These are phyloP conservation scores for Tragelaphus imberbis DNA, from an alignment of 2,113 vertebrate genomes.

Conservation along the genomic window DNA sequence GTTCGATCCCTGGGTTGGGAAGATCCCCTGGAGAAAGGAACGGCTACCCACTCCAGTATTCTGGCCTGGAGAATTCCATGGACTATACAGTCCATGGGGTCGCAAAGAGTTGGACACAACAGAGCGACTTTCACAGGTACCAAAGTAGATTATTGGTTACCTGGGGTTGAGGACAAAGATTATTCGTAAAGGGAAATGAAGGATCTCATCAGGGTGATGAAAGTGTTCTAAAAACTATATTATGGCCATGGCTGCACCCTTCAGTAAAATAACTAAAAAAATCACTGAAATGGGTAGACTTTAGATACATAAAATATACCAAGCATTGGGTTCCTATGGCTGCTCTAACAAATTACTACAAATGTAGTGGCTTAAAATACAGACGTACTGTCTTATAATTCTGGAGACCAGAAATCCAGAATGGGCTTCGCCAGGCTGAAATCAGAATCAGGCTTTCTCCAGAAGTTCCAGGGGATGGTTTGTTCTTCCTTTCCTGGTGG, in stretches of 20 bases:
- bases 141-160: not conserved
- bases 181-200: not conserved
- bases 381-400: not conserved
- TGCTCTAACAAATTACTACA: not conserved
- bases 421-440: not conserved
- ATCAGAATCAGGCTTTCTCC: not conserved
- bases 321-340: not conserved
- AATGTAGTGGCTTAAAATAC: not conserved
- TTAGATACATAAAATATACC: not conserved
- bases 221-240: not conserved
- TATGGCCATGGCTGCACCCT: not conserved
- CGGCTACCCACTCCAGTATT: not conserved
- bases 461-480: fast-evolving
- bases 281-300: not conserved
- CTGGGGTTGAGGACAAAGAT: not conserved
- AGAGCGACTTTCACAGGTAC: not conserved
- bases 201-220: fast-evolving
- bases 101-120: fast-evolving
- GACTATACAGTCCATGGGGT: not conserved
- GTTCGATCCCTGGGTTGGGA: not conserved
- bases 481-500: not conserved
- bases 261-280: not conserved
- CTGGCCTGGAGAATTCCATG: not conserved
- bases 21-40: not conserved
- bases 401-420: not conserved